Evolutionary conservation across 1,140 invertebrate species (phyloP).

Genomic region (Heliconius melpomene): DNA sequence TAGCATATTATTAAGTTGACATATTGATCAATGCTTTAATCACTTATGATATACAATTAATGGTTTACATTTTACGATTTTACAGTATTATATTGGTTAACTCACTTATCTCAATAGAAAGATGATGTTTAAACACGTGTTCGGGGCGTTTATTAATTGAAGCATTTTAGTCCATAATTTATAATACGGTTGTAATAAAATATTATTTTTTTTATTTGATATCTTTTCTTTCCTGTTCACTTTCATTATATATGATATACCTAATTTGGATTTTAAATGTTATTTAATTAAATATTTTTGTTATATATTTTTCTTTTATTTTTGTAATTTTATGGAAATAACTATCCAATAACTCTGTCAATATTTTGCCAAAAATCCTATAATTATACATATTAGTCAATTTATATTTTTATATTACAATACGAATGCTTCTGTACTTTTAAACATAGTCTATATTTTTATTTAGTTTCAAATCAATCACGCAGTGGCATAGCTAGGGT

Average conservation of each 20-base stretch:
- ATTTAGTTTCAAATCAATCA: no score
- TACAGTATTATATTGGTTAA: not conserved
- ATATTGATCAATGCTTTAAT: not conserved
- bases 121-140: not conserved
- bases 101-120: not conserved
- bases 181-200: not conserved
- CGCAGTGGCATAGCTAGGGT: no score
- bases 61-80: no score
- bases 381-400: no score
- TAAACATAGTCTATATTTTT: no score
- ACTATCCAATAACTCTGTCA: not conserved
- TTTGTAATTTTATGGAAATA: not conserved
- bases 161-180: not conserved
- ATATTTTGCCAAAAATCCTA: not conserved
- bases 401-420: no score
- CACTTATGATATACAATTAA: not conserved
- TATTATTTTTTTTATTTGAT: not conserved
- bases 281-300: not conserved
- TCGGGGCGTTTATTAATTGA: slow-evolving; percentile 8
- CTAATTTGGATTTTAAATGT: not conserved
- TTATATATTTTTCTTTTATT: not conserved
- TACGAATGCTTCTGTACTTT: no score
- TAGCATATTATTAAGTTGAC: slow-evolving; percentile 39
- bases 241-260: not conserved
- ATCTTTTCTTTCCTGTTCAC: not conserved